Evolutionary conservation across 2,888 invertebrate species (phyloP), one percentile per base, ranked within the genome.

Genomic region (Apamea monoglypha): DNA sequence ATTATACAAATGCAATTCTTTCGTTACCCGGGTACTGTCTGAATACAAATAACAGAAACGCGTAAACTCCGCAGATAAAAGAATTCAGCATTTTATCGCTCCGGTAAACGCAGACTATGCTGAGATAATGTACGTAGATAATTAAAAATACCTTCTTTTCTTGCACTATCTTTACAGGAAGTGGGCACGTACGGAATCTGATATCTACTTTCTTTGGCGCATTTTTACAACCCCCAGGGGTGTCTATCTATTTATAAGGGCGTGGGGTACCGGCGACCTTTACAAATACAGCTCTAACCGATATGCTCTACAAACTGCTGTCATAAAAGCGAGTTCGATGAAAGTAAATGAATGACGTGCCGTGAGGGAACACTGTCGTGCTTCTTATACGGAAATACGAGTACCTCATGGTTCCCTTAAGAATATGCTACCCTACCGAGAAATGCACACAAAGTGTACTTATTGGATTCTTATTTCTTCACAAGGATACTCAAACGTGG

Each of bases 221-320:
- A 89, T 93, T 95, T 95, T 95, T 94, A 94, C 94, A 93, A 93
- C 93, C 95, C 94, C 91, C 90, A 86, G 91, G 93, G 94, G 94
- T 82, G 83, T 83, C 88, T 89, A 87, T 89, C 90, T 92, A 90
- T 91, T 90, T 91, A 89, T 91, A 92, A 87, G 89, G 90, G 90
- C 86, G 89, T 84, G 88, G 90, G 91, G 91, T 91, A 90, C 91
- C 91, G 90, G 73, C 94, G 95, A 95, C 96, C 95, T 96, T 96
- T 96, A 94, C 94, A 94, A 95, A 95, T 91, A 93, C 92, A 91
- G 90, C 92, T 93, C 91, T 91, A 91, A 91, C 90, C 91, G 94
- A 94, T 94, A 93, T 93, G 94, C 94, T 94, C 93, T 93, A 95
- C 94, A 95, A 95, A 95, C 92, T 92, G 91, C 91, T 88, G 88